Conservation (phyloP, 2,797 vertebrate species). For the Serranus cabrilla region DNA sequence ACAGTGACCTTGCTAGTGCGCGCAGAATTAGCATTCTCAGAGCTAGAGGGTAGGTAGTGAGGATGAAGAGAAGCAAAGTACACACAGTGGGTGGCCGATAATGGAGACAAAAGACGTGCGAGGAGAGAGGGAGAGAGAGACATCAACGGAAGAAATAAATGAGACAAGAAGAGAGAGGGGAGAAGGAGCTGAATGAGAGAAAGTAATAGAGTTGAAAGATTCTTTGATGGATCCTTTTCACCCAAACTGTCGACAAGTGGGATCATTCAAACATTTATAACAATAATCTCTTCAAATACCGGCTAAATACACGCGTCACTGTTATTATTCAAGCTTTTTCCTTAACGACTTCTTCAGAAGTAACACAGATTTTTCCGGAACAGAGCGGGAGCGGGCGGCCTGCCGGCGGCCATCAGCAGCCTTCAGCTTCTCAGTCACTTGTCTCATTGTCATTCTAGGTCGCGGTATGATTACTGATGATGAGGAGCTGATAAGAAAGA, state of each 20-base stretch:
- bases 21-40: constrained; percentile 63
- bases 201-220: constrained; percentile 15
- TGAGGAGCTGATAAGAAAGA: constrained; percentile 80
- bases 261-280: constrained; percentile 19
- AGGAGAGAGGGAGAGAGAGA: constrained; percentile 20
- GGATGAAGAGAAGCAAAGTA: constrained; percentile 60
- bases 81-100: constrained; percentile 55
- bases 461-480: constrained; percentile 76
- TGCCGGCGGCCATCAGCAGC: constrained; percentile 5
- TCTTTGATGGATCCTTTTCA: not conserved
- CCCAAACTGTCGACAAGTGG: not conserved
- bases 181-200: constrained; percentile 16
- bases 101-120: constrained; percentile 51
- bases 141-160: constrained; percentile 33
- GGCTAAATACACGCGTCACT: not conserved
- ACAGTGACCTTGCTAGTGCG: constrained; percentile 78
- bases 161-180: constrained; percentile 24
- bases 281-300: constrained; percentile 18
- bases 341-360: constrained; percentile 13
- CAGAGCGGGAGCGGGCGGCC: not conserved
- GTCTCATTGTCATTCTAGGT: constrained; percentile 78
- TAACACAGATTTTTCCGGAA: not conserved
- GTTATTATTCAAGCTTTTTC: constrained; percentile 27
- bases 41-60: constrained; percentile 62
- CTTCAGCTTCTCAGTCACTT: constrained; percentile 38